A percentile compares a stretch with the other conserved stretches of the same genome.
phyloP scores from a whole-genome alignment of 1,140 invertebrate species.

The Macrotrachela quadricornifera region DNA sequence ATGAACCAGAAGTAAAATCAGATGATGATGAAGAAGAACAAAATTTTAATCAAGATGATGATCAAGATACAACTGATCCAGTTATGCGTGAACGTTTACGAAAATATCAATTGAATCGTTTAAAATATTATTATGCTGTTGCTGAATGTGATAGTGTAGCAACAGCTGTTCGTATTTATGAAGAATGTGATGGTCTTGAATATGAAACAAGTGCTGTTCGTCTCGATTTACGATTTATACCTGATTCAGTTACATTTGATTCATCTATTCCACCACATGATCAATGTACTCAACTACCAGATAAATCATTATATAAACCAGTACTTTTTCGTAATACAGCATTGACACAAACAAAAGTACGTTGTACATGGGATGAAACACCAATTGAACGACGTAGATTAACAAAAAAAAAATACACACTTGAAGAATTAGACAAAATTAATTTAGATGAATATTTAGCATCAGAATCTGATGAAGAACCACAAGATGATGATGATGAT shows the following conservation, averaged over 20 bases:
- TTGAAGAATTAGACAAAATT: conserved; percentile 4
- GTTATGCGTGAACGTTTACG: conserved; percentile 53
- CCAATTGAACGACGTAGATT: conserved; percentile 2
- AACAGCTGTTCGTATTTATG: conserved; percentile 71
- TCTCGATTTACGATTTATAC: conserved; percentile 71
- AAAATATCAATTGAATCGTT: conserved; percentile 71
- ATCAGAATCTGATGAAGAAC: conserved; percentile 3
- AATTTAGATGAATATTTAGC: conserved; percentile 2
- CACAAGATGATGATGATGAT: not conserved
- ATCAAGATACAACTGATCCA: conserved; percentile 31
- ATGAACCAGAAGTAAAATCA: conserved; percentile 8
- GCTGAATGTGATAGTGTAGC: conserved; percentile 55
- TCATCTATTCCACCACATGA: conserved; percentile 48
- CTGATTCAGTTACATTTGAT: conserved; percentile 67
- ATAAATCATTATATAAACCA: conserved; percentile 56
- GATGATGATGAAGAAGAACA: conserved; percentile 16
- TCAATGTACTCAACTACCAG: conserved; percentile 40
- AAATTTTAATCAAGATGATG: conserved; percentile 25
- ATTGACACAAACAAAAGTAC: conserved; percentile 57
- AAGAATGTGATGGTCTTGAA: conserved; percentile 83
- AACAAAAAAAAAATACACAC: conserved; percentile 7
- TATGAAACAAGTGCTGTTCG: conserved; percentile 72
- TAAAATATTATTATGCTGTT: conserved; percentile 87
- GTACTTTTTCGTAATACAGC: conserved; percentile 65
- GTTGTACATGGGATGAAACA: conserved; percentile 8